A percentile compares a stretch with the other conserved stretches of the same genome.
Conservation (phyloP, 2,888 invertebrate species). For the Arctia plantaginis region DNA sequence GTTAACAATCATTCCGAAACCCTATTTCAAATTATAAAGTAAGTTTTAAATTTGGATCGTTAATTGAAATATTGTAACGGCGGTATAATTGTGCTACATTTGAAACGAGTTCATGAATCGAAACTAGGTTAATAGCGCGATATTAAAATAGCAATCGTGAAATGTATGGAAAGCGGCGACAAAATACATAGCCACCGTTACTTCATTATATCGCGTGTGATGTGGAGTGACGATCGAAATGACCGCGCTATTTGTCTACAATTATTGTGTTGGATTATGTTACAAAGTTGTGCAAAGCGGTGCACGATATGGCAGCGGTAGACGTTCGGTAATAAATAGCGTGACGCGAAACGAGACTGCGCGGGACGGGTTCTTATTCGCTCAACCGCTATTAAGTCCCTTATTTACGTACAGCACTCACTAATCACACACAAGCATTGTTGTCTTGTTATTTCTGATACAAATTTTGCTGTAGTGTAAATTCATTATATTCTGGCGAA, state of each 20-base stretch:
- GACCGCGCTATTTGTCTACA: neutral
- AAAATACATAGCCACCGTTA: neutral
- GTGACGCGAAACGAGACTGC: neutral
- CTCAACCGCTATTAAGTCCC: conserved; percentile 12
- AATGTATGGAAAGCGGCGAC: neutral
- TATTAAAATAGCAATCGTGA: neutral
- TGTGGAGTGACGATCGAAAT: neutral
- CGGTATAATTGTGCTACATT: neutral
- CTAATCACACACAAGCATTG: conserved; percentile 7
- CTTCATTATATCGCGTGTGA: neutral
- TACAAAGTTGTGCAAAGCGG: neutral
- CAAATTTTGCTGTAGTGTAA: conserved; percentile 6
- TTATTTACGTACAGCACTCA: conserved; percentile 10
- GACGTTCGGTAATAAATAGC: neutral
- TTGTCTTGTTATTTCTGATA: conserved; percentile 1
- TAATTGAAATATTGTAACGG: neutral
- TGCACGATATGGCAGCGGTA: neutral
- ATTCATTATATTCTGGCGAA: conserved; percentile 5
- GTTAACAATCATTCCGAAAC: neutral
- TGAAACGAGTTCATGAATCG: neutral
- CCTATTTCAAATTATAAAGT: neutral
- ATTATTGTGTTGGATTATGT: neutral
- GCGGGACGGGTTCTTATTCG: too few species aligned
- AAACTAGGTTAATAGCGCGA: conserved; percentile 2
- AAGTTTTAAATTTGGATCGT: neutral